A percentile compares a stretch with the other conserved stretches of the same genome.
Conservation (phyloP, 2,113 vertebrate genomes). For the Percopsis transmontana region DNA sequence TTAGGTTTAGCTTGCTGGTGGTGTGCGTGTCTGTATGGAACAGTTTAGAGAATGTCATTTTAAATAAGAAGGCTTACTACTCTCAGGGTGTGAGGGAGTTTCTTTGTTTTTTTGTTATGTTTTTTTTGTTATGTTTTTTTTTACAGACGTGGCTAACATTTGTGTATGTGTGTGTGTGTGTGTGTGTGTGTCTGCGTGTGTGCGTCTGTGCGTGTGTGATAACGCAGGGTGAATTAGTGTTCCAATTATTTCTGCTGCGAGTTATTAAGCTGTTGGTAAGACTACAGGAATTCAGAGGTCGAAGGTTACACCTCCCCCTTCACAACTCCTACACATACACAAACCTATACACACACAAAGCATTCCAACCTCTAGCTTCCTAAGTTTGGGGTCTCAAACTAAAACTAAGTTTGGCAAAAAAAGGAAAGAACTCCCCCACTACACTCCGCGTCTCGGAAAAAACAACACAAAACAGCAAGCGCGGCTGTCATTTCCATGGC, state of each 20-base stretch:
- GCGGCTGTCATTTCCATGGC: slow-evolving; percentile 70
- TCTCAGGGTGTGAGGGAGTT: no score
- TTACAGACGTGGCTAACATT: not conserved
- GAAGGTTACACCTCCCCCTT: slow-evolving; percentile 45
- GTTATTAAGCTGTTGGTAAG: slow-evolving; percentile 61
- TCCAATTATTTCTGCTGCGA: slow-evolving; percentile 70
- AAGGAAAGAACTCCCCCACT: slow-evolving; percentile 29
- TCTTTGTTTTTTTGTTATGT: not conserved
- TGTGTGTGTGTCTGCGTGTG: slow-evolving; percentile 18
- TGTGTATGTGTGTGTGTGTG: slow-evolving; percentile 16
- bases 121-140: not conserved
- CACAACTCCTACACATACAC: slow-evolving; percentile 25
- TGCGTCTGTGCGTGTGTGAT: not conserved
- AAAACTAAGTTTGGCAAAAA: not conserved
- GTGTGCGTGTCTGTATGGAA: no score
- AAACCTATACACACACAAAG: slow-evolving; percentile 25
- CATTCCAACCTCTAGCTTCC: slow-evolving; percentile 26
- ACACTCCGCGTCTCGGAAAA: slow-evolving; percentile 47
- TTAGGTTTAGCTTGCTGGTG: no score
- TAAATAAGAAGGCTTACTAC: no score
- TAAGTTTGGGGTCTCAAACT: slow-evolving; percentile 37
- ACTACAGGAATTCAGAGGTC: slow-evolving; percentile 63
- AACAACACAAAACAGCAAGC: slow-evolving; percentile 51
- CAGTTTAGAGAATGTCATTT: no score
- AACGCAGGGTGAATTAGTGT: slow-evolving; percentile 43